Conservation (phyloP, 2,113 vertebrate genomes). For the Odontesthes bonariensis region DNA sequence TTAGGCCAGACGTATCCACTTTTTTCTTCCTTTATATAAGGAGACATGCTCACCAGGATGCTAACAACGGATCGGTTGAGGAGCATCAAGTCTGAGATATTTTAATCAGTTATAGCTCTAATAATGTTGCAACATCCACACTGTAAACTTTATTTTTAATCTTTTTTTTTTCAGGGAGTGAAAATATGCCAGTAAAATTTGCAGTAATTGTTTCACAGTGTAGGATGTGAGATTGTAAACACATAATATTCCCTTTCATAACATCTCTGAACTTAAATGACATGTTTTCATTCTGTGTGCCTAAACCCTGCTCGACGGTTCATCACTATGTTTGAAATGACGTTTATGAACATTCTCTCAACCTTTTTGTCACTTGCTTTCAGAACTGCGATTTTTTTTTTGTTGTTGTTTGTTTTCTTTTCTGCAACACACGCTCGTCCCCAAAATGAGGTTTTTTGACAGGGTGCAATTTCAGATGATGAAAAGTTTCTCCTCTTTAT, state of each 20-base stretch:
- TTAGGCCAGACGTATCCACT: constrained; percentile 55
- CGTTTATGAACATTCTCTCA: background rate
- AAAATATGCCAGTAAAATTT: constrained; percentile 32
- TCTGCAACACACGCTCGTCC: background rate
- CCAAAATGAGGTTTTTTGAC: background rate
- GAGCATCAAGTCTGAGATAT: constrained; percentile 43
- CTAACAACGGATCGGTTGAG: constrained; percentile 43
- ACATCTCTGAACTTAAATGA: background rate
- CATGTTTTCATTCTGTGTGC: constrained; percentile 1
- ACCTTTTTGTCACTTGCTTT: background rate
- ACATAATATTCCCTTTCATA: background rate
- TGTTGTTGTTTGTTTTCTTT: background rate
- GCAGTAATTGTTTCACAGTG: constrained; percentile 11
- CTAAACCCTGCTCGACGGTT: background rate
- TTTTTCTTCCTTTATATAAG: constrained; percentile 19
- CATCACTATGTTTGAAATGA: background rate
- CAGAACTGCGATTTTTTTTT: background rate
- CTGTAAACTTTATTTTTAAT: background rate
- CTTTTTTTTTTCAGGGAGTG: background rate
- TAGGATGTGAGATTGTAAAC: background rate
- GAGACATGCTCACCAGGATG: constrained; percentile 41
- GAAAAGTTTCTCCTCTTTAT: background rate
- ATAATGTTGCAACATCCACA: constrained; percentile 23
- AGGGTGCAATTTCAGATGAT: background rate
- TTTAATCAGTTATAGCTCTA: constrained; percentile 45